Percentiles rank a stretch among this genome's conserved stretches.
Evolutionary conservation across 2,797 vertebrate genomes (phyloP).

Genomic region (Amazona ochrocephala): DNA sequence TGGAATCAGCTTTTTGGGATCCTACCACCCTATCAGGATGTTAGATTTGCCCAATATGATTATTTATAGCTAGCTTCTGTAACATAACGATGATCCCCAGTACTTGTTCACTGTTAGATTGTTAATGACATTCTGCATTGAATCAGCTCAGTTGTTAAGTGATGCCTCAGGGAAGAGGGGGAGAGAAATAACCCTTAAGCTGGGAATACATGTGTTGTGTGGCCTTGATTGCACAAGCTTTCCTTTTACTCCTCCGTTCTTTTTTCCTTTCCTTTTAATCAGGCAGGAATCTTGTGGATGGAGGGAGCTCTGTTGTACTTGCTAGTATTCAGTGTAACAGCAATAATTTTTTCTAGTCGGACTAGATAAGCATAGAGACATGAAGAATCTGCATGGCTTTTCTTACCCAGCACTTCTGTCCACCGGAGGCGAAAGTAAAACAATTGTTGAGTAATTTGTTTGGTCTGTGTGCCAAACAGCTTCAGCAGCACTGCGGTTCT

Average conservation of each 20-base stretch:
- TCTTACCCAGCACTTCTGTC: background rate
- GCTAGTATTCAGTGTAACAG: background rate
- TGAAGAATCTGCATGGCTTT: background rate
- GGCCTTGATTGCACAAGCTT: background rate
- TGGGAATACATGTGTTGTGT: background rate
- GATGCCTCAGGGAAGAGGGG: slow-evolving; percentile 7
- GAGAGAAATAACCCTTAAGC: slow-evolving; percentile 17
- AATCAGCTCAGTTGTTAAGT: slow-evolving; percentile 16
- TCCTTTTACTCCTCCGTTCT: background rate
- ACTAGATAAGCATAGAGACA: background rate
- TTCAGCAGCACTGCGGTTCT: background rate
- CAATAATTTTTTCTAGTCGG: background rate
- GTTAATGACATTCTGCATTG: slow-evolving; percentile 21
- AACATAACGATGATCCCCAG: background rate
- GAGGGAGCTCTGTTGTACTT: background rate
- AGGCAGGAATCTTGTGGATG: background rate
- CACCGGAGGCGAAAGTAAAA: slow-evolving; percentile 1
- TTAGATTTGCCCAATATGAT: slow-evolving; percentile 1
- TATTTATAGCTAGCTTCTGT: slow-evolving; percentile 43
- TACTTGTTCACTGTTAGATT: background rate
- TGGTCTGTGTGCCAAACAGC: background rate
- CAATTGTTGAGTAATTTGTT: slow-evolving; percentile 5
- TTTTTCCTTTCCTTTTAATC: background rate
- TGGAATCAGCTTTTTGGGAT: background rate
- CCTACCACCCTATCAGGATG: background rate